Conservation (phyloP, 2,113 vertebrate genomes). For the Dicaeum eximium region DNA sequence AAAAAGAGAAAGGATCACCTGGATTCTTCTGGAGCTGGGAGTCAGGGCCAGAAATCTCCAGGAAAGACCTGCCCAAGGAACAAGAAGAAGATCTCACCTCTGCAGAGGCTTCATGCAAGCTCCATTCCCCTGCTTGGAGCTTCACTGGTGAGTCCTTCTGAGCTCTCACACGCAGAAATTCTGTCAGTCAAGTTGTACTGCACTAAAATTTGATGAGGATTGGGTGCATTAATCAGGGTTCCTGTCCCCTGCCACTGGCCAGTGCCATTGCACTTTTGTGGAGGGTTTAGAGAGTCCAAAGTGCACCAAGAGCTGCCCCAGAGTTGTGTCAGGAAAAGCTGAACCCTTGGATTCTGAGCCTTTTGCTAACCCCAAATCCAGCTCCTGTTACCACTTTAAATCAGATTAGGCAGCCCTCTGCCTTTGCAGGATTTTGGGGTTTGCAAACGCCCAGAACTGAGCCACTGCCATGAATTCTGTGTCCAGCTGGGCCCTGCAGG, state of each 20-base stretch:
- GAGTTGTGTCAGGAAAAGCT: not conserved
- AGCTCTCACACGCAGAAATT: fast-evolving
- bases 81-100: not conserved
- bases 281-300: not conserved
- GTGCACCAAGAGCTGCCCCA: not conserved
- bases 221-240: not conserved
- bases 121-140: not conserved
- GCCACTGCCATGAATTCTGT: not conserved
- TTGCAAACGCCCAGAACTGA: not conserved
- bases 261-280: fast-evolving
- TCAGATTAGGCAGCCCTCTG: not conserved
- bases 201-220: not conserved
- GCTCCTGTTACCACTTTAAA: not conserved
- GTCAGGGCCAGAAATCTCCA: not conserved
- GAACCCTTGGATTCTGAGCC: not conserved
- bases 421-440: not conserved
- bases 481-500: not conserved
- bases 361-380: not conserved
- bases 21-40: not conserved
- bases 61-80: not conserved
- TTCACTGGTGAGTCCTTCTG: not conserved
- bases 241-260: not conserved
- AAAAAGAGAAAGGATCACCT: not conserved
- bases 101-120: not conserved
- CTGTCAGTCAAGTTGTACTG: not conserved